These are phyloP conservation scores for Lochmaea crataegi DNA, from an alignment of 2,888 invertebrate species.

Conservation along the genomic window DNA sequence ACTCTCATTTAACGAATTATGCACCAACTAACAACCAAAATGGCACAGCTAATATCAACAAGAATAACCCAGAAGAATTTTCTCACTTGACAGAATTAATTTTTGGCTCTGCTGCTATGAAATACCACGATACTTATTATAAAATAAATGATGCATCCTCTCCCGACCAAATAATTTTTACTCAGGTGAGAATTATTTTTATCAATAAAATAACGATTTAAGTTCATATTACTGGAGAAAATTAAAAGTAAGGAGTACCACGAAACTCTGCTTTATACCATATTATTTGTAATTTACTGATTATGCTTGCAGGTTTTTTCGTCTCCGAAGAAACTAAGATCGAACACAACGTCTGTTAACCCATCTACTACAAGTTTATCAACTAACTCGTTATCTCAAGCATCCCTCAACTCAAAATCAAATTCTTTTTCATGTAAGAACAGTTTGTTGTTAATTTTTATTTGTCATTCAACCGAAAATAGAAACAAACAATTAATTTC, in stretches of 20 bases:
- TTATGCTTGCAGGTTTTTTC: conserved; percentile 26
- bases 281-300: background rate
- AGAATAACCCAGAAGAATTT: conserved; percentile 69
- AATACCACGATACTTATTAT: conserved; percentile 85
- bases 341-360: background rate
- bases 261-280: no score
- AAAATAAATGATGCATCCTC: conserved; percentile 78
- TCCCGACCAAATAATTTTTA: conserved; percentile 60
- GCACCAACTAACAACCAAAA: conserved; percentile 45
- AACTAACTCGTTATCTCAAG: conserved; percentile 13
- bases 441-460: background rate
- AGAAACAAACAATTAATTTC: no score
- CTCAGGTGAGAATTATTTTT: conserved; percentile 65
- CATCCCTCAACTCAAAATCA: conserved; percentile 8
- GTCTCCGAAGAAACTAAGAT: conserved; percentile 1
- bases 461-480: no score
- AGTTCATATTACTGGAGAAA: background rate
- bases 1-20: conserved; percentile 79
- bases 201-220: no score
- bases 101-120: conserved; percentile 91
- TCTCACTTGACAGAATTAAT: conserved; percentile 89
- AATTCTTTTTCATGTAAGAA: conserved; percentile 27
- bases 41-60: conserved; percentile 67
- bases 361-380: background rate
- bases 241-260: background rate